Evolutionary conservation across 1,140 invertebrate genomes (phyloP).

Genomic region (Psix sp.): DNA sequence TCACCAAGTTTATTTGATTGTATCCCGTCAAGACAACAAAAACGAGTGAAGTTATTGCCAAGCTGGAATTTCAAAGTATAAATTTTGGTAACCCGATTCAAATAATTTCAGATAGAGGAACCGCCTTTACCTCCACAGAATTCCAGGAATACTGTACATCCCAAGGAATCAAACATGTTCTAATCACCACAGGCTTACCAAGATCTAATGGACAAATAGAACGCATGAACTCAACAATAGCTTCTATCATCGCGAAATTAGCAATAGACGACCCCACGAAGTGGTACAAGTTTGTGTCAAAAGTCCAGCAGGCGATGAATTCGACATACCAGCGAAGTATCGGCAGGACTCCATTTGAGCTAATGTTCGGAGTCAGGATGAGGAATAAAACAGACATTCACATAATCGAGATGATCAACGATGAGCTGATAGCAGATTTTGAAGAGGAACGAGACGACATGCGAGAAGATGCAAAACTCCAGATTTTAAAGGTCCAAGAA

Average conservation of each 20-base stretch:
- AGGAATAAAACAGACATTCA: background rate
- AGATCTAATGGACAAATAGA: slow-evolving; percentile 64
- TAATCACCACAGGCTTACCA: slow-evolving; percentile 62
- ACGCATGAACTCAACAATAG: slow-evolving; percentile 40
- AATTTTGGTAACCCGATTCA: slow-evolving; percentile 14
- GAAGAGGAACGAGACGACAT: slow-evolving; percentile 12
- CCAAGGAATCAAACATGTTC: slow-evolving; percentile 63
- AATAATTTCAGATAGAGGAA: background rate
- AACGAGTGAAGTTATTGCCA: slow-evolving; percentile 8
- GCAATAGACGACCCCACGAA: background rate
- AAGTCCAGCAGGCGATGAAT: slow-evolving; percentile 6
- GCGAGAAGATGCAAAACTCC: slow-evolving; percentile 6
- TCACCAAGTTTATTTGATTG: slow-evolving; percentile 13
- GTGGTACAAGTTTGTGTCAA: background rate
- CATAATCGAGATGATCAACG: background rate
- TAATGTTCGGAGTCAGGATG: slow-evolving; percentile 5
- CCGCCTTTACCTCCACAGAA: slow-evolving; percentile 44
- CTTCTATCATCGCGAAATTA: background rate
- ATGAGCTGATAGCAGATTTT: background rate
- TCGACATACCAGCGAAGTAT: slow-evolving; percentile 35
- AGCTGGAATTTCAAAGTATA: slow-evolving; percentile 15
- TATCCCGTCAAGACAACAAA: slow-evolving; percentile 14
- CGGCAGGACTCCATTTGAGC: slow-evolving; percentile 10
- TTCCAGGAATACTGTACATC: slow-evolving; percentile 56
- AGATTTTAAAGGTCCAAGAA: slow-evolving; percentile 55